phyloP scores from a whole-genome alignment of 2,888 invertebrate genomes.

The Therioaphis trifolii region DNA sequence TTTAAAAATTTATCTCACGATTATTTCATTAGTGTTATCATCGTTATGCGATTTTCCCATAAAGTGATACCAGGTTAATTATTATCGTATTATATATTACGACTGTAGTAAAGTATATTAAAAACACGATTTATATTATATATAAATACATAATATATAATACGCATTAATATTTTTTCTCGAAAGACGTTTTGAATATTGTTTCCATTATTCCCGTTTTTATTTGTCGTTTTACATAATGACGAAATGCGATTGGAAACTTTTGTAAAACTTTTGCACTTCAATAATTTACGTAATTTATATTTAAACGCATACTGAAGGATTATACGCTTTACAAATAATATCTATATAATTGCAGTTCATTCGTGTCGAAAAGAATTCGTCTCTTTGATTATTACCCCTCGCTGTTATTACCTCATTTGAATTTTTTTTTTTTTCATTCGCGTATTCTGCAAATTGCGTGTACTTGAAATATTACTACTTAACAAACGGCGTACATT shows the following conservation, averaged over 20 bases:
- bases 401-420: not conserved
- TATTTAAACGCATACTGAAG: not conserved
- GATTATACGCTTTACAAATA: not conserved
- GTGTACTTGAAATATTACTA: not conserved
- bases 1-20: not conserved
- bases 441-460: not conserved
- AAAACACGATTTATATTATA: not conserved
- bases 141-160: no score
- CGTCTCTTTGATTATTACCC: not conserved
- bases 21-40: no score
- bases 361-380: not conserved
- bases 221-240: not conserved
- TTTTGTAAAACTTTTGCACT: conserved; percentile 12
- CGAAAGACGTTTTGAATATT: not conserved
- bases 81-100: no score
- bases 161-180: no score
- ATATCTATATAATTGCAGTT: not conserved
- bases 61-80: no score
- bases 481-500: conserved; percentile 8
- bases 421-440: not conserved
- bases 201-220: not conserved
- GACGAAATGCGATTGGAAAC: not conserved
- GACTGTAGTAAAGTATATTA: not conserved
- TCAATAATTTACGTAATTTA: not conserved
- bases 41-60: no score